Evolutionary conservation across 2,797 vertebrate genomes (phyloP), one percentile per base, ranked within the genome.

Genomic region (Lagodon rhomboides): DNA sequence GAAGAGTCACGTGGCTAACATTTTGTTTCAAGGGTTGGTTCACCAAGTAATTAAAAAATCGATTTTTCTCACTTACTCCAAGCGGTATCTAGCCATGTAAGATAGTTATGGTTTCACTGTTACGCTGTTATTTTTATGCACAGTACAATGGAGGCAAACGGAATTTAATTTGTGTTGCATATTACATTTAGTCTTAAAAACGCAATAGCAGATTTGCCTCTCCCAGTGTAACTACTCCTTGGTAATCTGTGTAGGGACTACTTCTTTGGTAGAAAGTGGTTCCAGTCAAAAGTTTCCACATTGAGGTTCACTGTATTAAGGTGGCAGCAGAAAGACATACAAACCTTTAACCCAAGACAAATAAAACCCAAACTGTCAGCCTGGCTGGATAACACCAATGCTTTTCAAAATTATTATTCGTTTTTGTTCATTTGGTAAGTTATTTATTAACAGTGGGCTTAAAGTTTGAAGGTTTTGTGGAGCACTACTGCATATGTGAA

Each of bases 11-110:
- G 0, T 18, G 22, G 13, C 34, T 25, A 1, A 18, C 22, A 41
- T n/a, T 49, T 63, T 50, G 53, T 50, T 51, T 60, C 20, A 54
- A 27, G 34, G 15, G 56, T 49, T 22, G 43, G 9, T 50, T 73
- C 62, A 27, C 2, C 15, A 75, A 60, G 50, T 68, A 16, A 61
- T 43, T 7, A 41, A 62, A 23, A 16, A n/a, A 46, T 15, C 0
- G 55, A 60, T 22, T 65, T 5, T 15, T 18, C 25, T 18, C 10
- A 10, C 13, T 10, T 18, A 60, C 20, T 20, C n/a, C 18, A 5
- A 23, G 20, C 10, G n/a, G n/a, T 34, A 54, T 55, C 8, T 23
- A 18, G 13, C 18, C 7, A 23, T 18, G 17, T 20, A 38, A 54
- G 38, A 50, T 10, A 43, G 12, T 4, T 30, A 50, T 12, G 3